Evolutionary conservation across 35 echinoderm and acorn worm genomes (phyloP), one percentile per base, ranked within the genome.

Genomic region (Amphiura filiformis): DNA sequence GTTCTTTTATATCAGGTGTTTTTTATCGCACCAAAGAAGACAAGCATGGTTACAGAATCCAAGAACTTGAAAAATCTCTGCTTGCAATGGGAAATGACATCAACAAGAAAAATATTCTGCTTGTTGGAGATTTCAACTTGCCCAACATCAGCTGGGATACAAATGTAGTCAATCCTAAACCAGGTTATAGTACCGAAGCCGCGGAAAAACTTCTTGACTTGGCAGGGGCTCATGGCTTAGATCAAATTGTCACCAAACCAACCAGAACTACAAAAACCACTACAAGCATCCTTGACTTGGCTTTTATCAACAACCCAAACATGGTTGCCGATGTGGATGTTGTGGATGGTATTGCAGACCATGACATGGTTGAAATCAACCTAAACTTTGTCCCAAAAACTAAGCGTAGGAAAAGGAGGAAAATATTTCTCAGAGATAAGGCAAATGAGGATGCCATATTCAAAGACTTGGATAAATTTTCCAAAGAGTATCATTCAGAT

Each of bases 111-210:
- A 39, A 81, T 37, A 34, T 88, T 26, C 81, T 77, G 77, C n/a
- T 88, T 17, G 86, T n/a, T 49, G 86, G 86, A 31, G 86, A 88
- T 57, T 52, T 88, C 0, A 81, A 88, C 1, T 35, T 88, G 14
- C 86, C 86, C 5, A 75, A 88, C 34, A 80, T 88, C 12, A 80
- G 52, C 42, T 88, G 86, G 77, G 76, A 88, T 13, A 31, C 13
- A n/a, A 23, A 38, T 30, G 31, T 22, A 40, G 44, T 88, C 26
- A 34, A 81, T 81, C 14, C 34, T 49, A 40, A 80, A 30, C 32
- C 26, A 37, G 26, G 79, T n/a, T 81, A 81, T 30, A 81, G 35
- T 82, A 49, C 76, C 39, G 14, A 42, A 52, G 13, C 14, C 15
- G 34, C 33, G 44, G 34, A 49, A 32, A 26, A 32, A 18, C 64